Conservation (phyloP, 1,140 invertebrate species). For the Aplysia californica region DNA sequence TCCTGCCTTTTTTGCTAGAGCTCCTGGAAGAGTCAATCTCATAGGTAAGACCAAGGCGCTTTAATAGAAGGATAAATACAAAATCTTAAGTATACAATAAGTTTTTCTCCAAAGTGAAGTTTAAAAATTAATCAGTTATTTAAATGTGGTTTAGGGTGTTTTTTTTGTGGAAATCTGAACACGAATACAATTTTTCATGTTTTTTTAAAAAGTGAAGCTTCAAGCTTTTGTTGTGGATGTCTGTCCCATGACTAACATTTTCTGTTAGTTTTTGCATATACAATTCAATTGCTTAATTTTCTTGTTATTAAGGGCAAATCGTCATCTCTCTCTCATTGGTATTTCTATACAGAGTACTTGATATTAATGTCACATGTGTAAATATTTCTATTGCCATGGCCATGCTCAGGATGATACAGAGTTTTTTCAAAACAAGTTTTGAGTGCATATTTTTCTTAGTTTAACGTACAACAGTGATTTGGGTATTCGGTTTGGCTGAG, state of each 20-base stretch:
- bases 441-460: not conserved
- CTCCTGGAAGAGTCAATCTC: slow-evolving; percentile 89
- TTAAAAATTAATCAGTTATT: not conserved
- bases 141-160: not conserved
- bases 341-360: too few species aligned
- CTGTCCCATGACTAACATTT: not conserved
- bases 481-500: not conserved
- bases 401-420: too few species aligned
- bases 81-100: too few species aligned
- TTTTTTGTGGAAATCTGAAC: not conserved
- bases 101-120: too few species aligned
- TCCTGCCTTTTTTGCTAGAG: slow-evolving; percentile 68
- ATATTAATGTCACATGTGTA: too few species aligned
- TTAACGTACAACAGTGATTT: not conserved
- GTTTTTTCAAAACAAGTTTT: not conserved
- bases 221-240: not conserved
- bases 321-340: not conserved
- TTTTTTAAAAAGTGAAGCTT: not conserved
- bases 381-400: too few species aligned
- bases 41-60: slow-evolving; percentile 75
- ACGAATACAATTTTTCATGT: not conserved
- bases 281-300: not conserved
- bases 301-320: not conserved
- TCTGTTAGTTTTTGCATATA: too few species aligned
- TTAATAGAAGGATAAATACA: too few species aligned